These are phyloP conservation scores for Delphinapterus leucas DNA, from an alignment of 2,113 vertebrate genomes.

Conservation along the genomic window DNA sequence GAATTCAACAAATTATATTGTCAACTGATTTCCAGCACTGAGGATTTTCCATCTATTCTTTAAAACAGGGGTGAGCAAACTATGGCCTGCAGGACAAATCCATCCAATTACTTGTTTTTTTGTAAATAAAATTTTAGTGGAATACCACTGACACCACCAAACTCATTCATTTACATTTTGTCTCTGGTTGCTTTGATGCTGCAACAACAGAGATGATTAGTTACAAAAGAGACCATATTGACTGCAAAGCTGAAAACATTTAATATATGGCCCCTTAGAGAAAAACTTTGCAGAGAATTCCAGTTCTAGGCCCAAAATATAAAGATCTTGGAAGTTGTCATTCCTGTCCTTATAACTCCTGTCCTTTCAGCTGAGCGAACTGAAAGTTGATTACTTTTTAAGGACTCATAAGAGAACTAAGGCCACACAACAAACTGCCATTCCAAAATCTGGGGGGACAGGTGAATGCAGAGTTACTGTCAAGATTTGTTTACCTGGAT, in stretches of 20 bases:
- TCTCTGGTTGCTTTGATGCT: not conserved
- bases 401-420: not conserved
- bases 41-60: conserved; percentile 16
- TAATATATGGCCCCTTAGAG: not conserved
- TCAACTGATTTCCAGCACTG: conserved; percentile 24
- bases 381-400: not conserved
- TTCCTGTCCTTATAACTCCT: not conserved
- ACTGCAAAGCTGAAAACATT: not conserved
- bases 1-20: not conserved
- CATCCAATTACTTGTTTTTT: not conserved
- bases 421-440: not conserved
- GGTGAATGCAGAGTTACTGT: not conserved
- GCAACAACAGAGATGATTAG: not conserved
- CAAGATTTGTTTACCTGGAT: not conserved
- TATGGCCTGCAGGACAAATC: not conserved
- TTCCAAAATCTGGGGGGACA: not conserved
- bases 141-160: not conserved
- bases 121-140: conserved; percentile 28
- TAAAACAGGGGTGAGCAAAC: not conserved
- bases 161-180: conserved; percentile 16
- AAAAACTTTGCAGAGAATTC: not conserved
- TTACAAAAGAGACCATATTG: not conserved
- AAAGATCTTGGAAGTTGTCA: not conserved
- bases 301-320: not conserved
- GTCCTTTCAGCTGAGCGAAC: not conserved